Conservation (phyloP, 2,797 vertebrate genomes). For the Hemibagrus guttatus region DNA sequence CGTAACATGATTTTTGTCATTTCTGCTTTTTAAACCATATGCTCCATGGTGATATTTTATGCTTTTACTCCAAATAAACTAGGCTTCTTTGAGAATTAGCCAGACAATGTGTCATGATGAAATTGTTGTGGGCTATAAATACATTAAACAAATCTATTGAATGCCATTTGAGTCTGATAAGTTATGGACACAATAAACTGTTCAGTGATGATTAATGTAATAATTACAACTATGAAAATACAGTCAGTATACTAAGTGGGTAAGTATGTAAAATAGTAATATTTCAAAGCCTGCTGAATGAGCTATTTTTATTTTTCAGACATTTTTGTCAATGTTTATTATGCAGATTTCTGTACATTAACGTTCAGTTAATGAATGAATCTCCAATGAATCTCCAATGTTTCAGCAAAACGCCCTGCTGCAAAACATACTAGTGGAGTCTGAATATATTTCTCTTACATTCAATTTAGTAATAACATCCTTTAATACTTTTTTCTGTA, state of each 20-base stretch:
- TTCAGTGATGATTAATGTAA: neutral
- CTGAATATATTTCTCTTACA: neutral
- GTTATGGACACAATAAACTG: neutral
- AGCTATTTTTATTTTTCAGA: neutral
- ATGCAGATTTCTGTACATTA: neutral
- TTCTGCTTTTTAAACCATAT: neutral
- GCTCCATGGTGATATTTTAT: neutral
- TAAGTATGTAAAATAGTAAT: neutral
- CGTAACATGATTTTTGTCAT: neutral
- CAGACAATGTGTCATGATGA: neutral
- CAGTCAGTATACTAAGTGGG: neutral
- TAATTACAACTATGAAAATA: neutral
- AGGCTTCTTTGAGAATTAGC: neutral
- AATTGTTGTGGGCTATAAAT: neutral
- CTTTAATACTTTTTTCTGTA: constrained; percentile 39
- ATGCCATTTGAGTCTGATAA: neutral
- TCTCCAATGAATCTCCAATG: neutral
- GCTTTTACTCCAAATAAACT: neutral
- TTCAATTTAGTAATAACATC: neutral
- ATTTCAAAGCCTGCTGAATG: neutral
- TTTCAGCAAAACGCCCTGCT: neutral
- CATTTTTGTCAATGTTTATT: neutral
- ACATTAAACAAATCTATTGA: too few species aligned
- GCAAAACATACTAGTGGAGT: neutral
- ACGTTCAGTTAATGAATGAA: neutral